phyloP scores from a whole-genome alignment of 2,888 invertebrate species.

The Amiota communis region DNA sequence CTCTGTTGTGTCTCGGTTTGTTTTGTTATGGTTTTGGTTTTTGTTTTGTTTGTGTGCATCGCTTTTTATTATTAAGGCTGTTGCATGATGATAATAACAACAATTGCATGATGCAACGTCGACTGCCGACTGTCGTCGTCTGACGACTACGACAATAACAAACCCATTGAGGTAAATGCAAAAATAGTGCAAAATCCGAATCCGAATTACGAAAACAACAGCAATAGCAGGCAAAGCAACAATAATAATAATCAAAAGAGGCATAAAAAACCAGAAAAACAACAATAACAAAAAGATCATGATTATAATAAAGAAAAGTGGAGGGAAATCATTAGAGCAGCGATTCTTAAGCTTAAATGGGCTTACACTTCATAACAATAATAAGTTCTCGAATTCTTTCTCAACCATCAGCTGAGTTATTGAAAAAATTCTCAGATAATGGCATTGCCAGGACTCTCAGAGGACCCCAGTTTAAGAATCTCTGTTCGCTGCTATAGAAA shows the following conservation, averaged over 20 bases:
- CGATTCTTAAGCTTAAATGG: too few species aligned
- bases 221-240: constrained; percentile 27
- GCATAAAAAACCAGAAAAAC: too few species aligned
- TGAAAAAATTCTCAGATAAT: too few species aligned
- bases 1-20: not conserved
- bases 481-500: too few species aligned
- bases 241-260: not conserved
- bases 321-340: too few species aligned
- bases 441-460: too few species aligned
- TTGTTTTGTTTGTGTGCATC: not conserved
- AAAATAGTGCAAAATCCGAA: constrained; percentile 45
- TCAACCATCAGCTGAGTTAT: too few species aligned
- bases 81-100: constrained; percentile 42
- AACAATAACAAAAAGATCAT: too few species aligned
- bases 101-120: constrained; percentile 11
- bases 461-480: too few species aligned
- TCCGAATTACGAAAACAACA: constrained; percentile 48
- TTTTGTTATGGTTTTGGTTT: not conserved
- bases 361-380: too few species aligned
- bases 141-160: constrained; percentile 17
- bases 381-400: too few species aligned
- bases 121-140: not conserved
- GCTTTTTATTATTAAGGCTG: constrained; percentile 33
- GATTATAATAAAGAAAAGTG: too few species aligned
- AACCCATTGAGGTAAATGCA: constrained; percentile 1